phyloP scores from a whole-genome alignment of 2,113 vertebrate species.

The Laticauda colubrina region DNA sequence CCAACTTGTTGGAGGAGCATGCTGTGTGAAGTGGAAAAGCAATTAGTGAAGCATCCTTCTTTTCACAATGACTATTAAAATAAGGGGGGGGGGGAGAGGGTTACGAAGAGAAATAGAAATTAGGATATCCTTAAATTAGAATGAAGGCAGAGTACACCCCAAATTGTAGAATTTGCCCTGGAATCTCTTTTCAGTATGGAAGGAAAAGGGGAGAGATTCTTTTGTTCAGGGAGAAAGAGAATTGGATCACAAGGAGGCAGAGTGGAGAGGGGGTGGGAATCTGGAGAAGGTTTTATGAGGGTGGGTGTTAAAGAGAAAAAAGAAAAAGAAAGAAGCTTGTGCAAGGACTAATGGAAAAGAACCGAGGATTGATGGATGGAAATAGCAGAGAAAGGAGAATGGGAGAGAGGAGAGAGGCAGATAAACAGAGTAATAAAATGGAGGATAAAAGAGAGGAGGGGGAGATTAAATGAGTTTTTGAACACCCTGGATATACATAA shows the following conservation, averaged over 20 bases:
- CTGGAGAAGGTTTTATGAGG: neutral
- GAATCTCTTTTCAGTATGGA: neutral
- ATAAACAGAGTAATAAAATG: neutral
- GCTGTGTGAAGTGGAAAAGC: neutral
- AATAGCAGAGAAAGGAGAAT: neutral
- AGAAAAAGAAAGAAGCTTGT: no score
- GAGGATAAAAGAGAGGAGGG: neutral
- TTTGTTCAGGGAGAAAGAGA: conserved; percentile 17
- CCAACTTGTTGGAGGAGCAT: conserved; percentile 8
- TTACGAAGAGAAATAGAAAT: neutral
- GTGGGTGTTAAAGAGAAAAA: neutral
- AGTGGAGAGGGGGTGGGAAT: neutral
- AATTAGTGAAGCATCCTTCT: neutral
- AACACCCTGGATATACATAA: neutral
- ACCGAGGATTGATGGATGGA: neutral
- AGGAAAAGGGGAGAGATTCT: conserved; percentile 2
- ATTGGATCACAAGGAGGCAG: neutral
- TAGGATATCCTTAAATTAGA: neutral
- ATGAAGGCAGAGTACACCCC: neutral
- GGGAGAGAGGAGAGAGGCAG: neutral
- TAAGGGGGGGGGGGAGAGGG: neutral
- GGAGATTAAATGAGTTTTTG: neutral
- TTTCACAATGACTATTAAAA: neutral
- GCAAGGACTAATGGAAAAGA: no score
- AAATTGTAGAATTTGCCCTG: neutral